Evolutionary conservation across 2,113 vertebrate species (phyloP), one percentile per base, ranked within the genome.

Genomic region (Oxyura jamaicensis): DNA sequence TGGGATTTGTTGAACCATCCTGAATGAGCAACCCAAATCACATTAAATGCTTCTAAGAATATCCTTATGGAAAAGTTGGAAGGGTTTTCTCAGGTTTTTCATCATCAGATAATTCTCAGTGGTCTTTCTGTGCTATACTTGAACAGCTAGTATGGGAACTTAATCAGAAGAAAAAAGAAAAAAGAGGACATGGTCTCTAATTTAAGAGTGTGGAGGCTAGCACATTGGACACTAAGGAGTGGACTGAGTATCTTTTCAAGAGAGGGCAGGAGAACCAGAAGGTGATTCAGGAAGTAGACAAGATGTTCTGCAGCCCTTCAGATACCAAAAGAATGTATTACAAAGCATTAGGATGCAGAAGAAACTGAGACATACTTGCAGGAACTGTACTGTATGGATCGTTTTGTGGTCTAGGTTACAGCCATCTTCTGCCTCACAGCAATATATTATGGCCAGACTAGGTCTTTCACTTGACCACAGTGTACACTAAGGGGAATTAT

Each of bases 31-130:
- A 92, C 63, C 56, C 78, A 89, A 92, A 87, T 29, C 73, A 95
- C 87, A 95, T 91, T 36, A 76, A 89, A 76, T 82, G 21, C 23
- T 82, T 92, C 69, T 92, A 76, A 82, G 73, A 84, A 82, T 79
- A 92, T 92, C 53, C 12, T 76, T 53, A 79, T 16, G 36, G 73
- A 92, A 91, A 93, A 76, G 39, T 82, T 91, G 6, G 8, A 83
- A 67, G 65, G 48, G 12, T 82, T 89, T 91, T 93, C 66, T 95
- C 44, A 48, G n/a, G n/a, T 60, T 84, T 87, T 84, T 81, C 5
- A 31, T 91, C 35, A 68, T 83, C 33, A 67, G 36, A 11, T 55
- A 42, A 26, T 90, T 91, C 36, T 81, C 58, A 84, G 59, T 65
- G 39, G 33, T 23, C 20, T 72, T 72, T 33, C 48, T 86, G 35